phyloP scores from a whole-genome alignment of 2,888 invertebrate species.

The Philopedon plagiatum region DNA sequence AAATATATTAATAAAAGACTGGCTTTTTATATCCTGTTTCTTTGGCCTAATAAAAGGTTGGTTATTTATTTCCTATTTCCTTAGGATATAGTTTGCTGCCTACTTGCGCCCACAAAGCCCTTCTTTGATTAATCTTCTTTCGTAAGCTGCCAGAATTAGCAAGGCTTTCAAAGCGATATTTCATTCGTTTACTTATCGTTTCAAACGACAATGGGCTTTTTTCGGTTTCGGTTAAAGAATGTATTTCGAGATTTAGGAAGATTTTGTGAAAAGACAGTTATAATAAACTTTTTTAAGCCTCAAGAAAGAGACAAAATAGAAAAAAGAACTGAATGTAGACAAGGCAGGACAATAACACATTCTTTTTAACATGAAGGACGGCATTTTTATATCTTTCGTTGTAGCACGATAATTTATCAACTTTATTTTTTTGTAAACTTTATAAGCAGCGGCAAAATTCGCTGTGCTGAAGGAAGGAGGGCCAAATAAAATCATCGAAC shows the following conservation, averaged over 20 bases:
- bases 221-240: not conserved
- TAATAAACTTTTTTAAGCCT: conserved; percentile 4
- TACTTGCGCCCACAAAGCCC: not conserved
- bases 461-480: too few species aligned
- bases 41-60: not conserved
- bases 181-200: conserved; percentile 27
- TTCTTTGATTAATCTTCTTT: conserved; percentile 27
- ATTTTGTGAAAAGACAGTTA: conserved; percentile 1
- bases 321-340: not conserved
- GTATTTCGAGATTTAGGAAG: not conserved
- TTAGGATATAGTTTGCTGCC: not conserved
- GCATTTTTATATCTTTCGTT: too few species aligned
- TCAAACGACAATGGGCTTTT: conserved; percentile 24
- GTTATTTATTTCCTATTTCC: not conserved
- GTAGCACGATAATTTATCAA: too few species aligned
- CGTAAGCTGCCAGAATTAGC: conserved; percentile 24
- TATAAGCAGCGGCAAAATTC: too few species aligned
- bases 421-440: too few species aligned
- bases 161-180: conserved; percentile 32
- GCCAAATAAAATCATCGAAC: too few species aligned
- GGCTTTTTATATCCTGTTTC: not conserved
- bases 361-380: not conserved
- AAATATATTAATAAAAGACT: not conserved
- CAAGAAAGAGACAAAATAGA: not conserved
- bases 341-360: not conserved